Evolutionary conservation across 2,113 vertebrate species (phyloP).

Genomic region (Cyphomyrus plagiostoma): DNA sequence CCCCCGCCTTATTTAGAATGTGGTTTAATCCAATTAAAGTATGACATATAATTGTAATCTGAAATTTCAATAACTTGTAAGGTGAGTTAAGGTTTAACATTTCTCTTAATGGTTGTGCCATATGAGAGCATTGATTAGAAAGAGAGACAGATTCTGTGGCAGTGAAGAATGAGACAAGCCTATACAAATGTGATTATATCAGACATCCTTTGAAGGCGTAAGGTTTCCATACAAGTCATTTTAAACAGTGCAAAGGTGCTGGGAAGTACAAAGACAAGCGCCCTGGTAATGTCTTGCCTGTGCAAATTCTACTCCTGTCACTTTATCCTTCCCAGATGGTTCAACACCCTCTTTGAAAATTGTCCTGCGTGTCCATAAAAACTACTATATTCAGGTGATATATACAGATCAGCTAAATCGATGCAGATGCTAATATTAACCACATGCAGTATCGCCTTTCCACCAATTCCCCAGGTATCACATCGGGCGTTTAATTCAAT

Average conservation of each 20-base stretch:
- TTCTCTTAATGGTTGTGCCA: neutral
- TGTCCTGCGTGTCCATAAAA: neutral
- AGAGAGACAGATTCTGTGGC: neutral
- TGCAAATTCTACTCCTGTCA: neutral
- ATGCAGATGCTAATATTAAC: neutral
- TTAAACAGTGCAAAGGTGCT: conserved; percentile 11
- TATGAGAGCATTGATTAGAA: conserved; percentile 9
- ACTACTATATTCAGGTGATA: neutral
- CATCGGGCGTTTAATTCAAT: neutral
- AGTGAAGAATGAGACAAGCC: neutral
- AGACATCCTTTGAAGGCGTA: neutral
- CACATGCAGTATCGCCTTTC: neutral
- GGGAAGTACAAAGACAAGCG: neutral
- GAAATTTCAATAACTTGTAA: neutral
- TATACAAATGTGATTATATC: conserved; percentile 13
- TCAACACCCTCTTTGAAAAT: neutral
- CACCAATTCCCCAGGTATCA: neutral
- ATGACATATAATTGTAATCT: neutral
- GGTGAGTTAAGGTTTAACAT: conserved; percentile 1
- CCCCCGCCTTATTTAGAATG: neutral
- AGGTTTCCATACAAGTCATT: conserved; percentile 9
- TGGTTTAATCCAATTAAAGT: neutral
- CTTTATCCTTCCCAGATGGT: neutral
- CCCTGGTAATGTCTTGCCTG: neutral
- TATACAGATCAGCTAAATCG: neutral